Base-by-base conservation (phyloP, 2,888 invertebrate species). In the Ormyrus labotus region DNA sequence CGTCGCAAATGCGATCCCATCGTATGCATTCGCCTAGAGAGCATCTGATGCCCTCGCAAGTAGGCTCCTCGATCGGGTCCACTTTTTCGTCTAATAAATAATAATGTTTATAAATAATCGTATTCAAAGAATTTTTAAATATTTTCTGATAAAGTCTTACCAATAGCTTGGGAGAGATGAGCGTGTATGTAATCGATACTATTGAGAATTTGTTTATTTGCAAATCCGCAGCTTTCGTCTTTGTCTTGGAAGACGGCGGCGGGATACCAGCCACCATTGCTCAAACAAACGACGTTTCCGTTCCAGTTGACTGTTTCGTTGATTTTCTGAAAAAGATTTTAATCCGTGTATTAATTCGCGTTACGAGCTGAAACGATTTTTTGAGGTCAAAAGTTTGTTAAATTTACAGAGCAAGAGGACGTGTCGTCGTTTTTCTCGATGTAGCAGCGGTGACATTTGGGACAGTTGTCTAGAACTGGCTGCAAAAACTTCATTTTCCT, bases 281-380 rank as follows among this genome's bases (percentile, higher is more conserved):
- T 81, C 63, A 93, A 93, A 85, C 96, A 96, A 60, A 94, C 93
- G 13, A 96, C 92, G 34, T 93, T 92, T 51, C 96, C 96, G 83
- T 93, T 93, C 94, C 95, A 95, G 10, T 60, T 60, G 10, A 5
- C 10, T 0, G 80, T 74, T 19, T 13, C 55, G 53, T 75, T 76
- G 19, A 6, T 63, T 19, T 11, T 68, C 78, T 79, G 48, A 45
- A 67, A 51, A 45, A 63, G 9, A 55, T n/a, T 47, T 69, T 57
- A 1, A 19, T 19, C 19, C 19, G 19, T 57, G 6, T 34, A 10
- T 11, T 57, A 57, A 45, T 47, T 69, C 11, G 10, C 19, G 7
- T 57, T 47, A 55, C 55, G 10, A 34, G 5, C 4, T 34, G 3
- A 47, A 45, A 51, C 0, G 2, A 60, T 45, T 9, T 55, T 48